Evolutionary conservation across 2,888 invertebrate genomes (phyloP), one percentile per base, ranked within the genome.

Genomic region (Leptinotarsa peninsularis): DNA sequence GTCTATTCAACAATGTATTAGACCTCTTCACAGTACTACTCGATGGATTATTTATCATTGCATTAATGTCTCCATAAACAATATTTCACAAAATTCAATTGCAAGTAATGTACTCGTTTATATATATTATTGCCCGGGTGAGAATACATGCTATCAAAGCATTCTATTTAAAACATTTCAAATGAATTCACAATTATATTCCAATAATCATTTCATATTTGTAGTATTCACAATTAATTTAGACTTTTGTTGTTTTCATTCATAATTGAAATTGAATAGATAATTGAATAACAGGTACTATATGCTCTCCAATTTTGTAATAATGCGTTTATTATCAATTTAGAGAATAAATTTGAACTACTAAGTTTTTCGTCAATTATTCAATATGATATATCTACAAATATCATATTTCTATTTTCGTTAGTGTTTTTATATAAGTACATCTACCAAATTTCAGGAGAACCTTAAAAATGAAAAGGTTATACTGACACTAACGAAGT

Each of bases 201-300:
- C 13, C 1, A 27, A 68, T 52, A 27, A 50, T 49, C 27, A 68
- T 43, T 43, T 43, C 23, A 33, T 27, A 27, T 68, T 17, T 68
- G n/a, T 54, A 54, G 54, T 27, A 27, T 50, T 54, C 54, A 27
- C 27, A 68, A 52, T 27, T 52, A 52, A 23, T 68, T 54, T 33
- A 54, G n/a, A 60, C n/a, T 54, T 52, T 68, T 68, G 68, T 50
- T 49, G 68, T 68, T 21, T 68, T 17, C 52, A 49, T 3, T 27
- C 33, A 27, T 49, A n/a, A 49, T 68, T 54, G 27, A 27, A 50
- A 68, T 68, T 27, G 23, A 67, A 67, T 21, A n/a, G 27, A 52
- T 23, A 68, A 63, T 63, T 27, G 43, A 63, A 63, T 63, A 33
- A 43, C 43, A 4, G 5, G 33, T 33, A 33, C 33, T 63, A n/a